Conservation (phyloP, 2,113 vertebrate species). For the Nothocercus nigrocapillus region DNA sequence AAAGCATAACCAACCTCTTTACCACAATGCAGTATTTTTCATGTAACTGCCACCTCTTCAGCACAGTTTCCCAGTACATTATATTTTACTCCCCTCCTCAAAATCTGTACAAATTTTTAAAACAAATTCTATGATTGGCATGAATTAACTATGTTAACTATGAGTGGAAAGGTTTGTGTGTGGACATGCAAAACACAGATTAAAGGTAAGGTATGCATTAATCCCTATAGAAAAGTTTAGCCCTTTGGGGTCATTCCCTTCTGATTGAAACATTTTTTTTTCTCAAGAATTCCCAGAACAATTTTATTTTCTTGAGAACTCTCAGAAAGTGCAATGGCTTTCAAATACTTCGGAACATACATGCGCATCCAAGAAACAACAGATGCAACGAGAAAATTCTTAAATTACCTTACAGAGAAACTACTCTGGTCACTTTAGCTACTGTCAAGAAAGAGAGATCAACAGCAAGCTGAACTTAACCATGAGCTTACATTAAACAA, state of each 20-base stretch:
- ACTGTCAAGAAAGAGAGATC: not conserved
- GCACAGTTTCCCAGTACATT: not conserved
- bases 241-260: not conserved
- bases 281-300: too few species aligned
- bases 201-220: not conserved
- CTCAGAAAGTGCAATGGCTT: not conserved
- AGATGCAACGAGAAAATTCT: not conserved
- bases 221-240: not conserved
- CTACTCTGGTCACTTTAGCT: not conserved
- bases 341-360: not conserved
- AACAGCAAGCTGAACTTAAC: not conserved
- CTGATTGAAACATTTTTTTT: not conserved
- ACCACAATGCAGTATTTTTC: not conserved
- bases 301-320: not conserved
- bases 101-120: accelerated
- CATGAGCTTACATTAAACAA: not conserved
- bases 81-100: not conserved
- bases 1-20: not conserved
- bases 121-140: not conserved
- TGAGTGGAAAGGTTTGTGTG: not conserved
- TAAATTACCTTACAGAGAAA: not conserved
- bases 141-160: not conserved
- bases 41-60: not conserved
- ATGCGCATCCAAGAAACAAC: not conserved
- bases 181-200: not conserved